Percentiles rank a stretch among this genome's conserved stretches.
Conservation (phyloP, 1,140 invertebrate species). For the Probaryconus sp. region DNA sequence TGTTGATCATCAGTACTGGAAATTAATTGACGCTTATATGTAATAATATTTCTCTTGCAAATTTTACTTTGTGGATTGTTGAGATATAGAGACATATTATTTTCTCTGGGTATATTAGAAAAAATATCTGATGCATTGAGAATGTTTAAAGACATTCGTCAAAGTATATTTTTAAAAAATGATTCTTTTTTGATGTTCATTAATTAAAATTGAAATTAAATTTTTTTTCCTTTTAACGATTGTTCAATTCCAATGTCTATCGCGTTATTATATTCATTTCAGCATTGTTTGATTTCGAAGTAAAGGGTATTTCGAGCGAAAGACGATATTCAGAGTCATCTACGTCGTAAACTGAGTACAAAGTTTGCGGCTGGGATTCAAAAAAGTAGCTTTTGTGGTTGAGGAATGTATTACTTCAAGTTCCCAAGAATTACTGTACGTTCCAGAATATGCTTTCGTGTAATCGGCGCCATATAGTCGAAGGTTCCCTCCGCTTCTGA, state of each 20-base stretch:
- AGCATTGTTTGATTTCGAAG: neutral
- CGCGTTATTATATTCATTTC: constrained; percentile 13
- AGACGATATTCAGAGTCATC: constrained; percentile 29
- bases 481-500: constrained; percentile 36
- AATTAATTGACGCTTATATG: too few species aligned
- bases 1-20: too few species aligned
- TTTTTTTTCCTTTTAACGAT: neutral
- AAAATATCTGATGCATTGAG: too few species aligned
- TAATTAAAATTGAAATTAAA: too few species aligned
- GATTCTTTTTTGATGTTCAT: too few species aligned
- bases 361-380: constrained; percentile 4
- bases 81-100: too few species aligned
- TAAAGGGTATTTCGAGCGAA: constrained; percentile 4
- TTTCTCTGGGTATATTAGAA: too few species aligned
- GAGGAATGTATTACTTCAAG: constrained; percentile 54
- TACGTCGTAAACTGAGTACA: constrained; percentile 25
- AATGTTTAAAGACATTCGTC: too few species aligned
- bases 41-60: too few species aligned
- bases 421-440: constrained; percentile 51
- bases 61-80: too few species aligned
- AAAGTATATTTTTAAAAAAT: too few species aligned
- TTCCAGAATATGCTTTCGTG: constrained; percentile 42
- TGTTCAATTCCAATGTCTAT: too few species aligned
- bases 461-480: constrained; percentile 46
- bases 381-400: constrained; percentile 49